Percentiles rank a stretch among this genome's conserved stretches.
Evolutionary conservation across 2,888 invertebrate species (phyloP).

Genomic region (Onchidella celtica): DNA sequence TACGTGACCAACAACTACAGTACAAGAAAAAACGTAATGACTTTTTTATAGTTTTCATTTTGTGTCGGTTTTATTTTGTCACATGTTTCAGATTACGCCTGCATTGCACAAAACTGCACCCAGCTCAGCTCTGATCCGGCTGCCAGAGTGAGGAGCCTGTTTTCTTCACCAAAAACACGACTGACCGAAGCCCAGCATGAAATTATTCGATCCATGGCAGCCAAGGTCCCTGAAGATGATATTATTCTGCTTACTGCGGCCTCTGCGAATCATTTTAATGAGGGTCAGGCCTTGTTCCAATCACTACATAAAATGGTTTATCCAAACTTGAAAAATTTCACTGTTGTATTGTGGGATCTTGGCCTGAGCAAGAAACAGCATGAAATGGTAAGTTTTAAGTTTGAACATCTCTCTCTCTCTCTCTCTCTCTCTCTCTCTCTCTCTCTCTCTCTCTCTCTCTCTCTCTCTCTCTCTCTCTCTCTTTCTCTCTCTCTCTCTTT

Average conservation of each 20-base stretch:
- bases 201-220: constrained; percentile 7
- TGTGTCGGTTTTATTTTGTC: too few species aligned
- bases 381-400: constrained; percentile 3
- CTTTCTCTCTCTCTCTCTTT: neutral
- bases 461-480: neutral
- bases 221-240: constrained; percentile 29
- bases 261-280: constrained; percentile 22
- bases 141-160: neutral
- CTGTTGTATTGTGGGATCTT: constrained; percentile 17
- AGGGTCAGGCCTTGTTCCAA: constrained; percentile 35
- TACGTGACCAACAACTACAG: too few species aligned
- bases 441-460: neutral
- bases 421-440: constrained; percentile 17
- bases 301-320: constrained; percentile 9
- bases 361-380: neutral
- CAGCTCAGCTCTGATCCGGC: neutral
- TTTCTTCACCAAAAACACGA: neutral
- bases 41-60: too few species aligned
- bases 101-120: neutral
- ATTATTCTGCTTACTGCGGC: constrained; percentile 12
- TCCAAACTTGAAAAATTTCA: constrained; percentile 26
- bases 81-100: neutral
- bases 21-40: too few species aligned
- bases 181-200: constrained; percentile 11
- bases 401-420: neutral